A percentile compares a stretch with the other conserved stretches of the same genome.
Conservation (phyloP, 2,113 vertebrate species). For the Vulpes vulpes region DNA sequence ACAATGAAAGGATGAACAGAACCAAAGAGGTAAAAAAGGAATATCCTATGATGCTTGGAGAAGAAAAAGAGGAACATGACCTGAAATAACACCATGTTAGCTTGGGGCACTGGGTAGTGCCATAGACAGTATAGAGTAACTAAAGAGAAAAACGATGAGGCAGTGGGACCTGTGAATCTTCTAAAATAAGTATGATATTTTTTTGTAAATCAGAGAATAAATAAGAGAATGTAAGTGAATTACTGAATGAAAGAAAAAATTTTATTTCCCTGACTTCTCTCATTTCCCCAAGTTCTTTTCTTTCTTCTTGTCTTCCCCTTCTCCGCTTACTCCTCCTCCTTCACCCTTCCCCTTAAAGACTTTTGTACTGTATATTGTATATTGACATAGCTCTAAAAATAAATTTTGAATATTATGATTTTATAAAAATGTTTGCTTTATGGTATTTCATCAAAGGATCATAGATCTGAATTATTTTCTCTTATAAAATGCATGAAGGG, state of each 20-base stretch:
- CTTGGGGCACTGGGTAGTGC: not conserved
- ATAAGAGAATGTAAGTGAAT: not conserved
- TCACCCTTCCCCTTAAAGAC: rapidly evolving
- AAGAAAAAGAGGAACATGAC: not conserved
- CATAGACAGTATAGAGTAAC: not conserved
- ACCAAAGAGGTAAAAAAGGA: too few species aligned
- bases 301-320: rapidly evolving
- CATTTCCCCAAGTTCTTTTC: rapidly evolving
- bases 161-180: not conserved
- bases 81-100: not conserved
- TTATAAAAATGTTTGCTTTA: not conserved
- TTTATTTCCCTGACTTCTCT: not conserved
- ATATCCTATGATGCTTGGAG: not conserved
- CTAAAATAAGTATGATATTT: not conserved
- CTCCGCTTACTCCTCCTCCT: not conserved
- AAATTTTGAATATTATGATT: not conserved
- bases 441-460: not conserved
- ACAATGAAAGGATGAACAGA: not conserved
- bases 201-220: not conserved
- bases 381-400: not conserved
- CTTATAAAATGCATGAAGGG: not conserved
- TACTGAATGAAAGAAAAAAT: not conserved
- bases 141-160: not conserved
- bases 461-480: not conserved
- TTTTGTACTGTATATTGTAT: not conserved